Evolutionary conservation across 92 coral and sea anemone genomes (phyloP).

Genomic region (Bergia sp.): DNA sequence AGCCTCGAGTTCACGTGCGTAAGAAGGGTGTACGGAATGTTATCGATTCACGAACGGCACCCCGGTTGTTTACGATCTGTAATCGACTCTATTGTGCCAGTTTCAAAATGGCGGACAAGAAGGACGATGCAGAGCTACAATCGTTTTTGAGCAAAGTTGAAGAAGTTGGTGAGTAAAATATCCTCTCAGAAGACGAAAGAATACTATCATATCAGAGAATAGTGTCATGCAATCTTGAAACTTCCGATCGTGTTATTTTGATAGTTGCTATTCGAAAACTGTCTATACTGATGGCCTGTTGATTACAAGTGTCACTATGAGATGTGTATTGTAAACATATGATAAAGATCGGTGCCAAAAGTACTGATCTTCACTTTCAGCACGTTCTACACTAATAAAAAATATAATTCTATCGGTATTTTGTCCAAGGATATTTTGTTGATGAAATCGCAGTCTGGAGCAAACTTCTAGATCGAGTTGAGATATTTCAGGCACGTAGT

Average conservation of each 20-base stretch:
- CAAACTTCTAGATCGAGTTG: not conserved
- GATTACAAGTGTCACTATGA: too few relatives aligned
- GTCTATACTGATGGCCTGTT: too few relatives aligned
- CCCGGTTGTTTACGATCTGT: conserved; percentile 20
- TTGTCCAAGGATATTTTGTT: not conserved
- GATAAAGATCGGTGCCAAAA: not conserved
- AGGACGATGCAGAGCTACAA: conserved; percentile 69
- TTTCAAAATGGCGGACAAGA: conserved; percentile 74
- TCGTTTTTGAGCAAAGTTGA: conserved; percentile 90
- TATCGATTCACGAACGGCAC: conserved; percentile 35
- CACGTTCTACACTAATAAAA: not conserved
- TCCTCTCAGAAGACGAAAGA: not conserved
- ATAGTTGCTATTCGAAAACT: too few relatives aligned
- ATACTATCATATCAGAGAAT: too few relatives aligned
- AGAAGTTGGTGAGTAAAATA: conserved; percentile 75
- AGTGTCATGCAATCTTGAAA: not conserved
- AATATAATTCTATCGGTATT: not conserved
- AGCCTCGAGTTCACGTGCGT: conserved; percentile 13
- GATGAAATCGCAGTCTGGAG: not conserved
- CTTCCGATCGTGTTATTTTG: not conserved
- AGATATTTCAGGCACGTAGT: too few relatives aligned
- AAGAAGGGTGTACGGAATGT: not conserved
- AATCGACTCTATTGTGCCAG: conserved; percentile 30
- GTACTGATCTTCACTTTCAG: not conserved
- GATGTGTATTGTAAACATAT: not conserved